Evolutionary conservation across 37 sponge, comb jelly and placozoan genomes (phyloP), one percentile per base, ranked within the genome.

Genomic region (Axinella damicornis): DNA sequence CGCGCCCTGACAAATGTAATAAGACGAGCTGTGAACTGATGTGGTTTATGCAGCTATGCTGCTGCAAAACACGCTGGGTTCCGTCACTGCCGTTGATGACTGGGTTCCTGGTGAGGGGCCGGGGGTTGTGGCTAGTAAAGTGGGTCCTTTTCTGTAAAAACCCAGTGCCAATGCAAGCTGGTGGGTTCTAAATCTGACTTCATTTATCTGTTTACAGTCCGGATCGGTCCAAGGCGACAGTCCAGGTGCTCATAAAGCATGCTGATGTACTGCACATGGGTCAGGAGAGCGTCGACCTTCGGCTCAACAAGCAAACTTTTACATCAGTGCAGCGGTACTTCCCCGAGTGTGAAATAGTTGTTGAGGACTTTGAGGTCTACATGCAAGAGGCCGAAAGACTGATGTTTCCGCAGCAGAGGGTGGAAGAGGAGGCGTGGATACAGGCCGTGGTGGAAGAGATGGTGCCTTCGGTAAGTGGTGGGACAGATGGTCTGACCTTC

Each of bases 311-410:
- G 31, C 11, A 28, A 0, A 34, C 21, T 9, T 79, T 66, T 55
- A 35, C 36, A 6, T n/a, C 57, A 20, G 86, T 90, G 30, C 81
- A 85, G 65, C 57, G 39, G 12, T 81, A 76, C 76, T 61, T 80
- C 63, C 69, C 82, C 0, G 74, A 90, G 38, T 83, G 86, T 21
- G 14, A 11, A 6, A 54, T 90, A 16, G 27, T 90, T 1, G 53
- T 85, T 20, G 33, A 41, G 16, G 53, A 85, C 35, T 41, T 90
- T 62, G 91, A 90, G 71, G 63, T 35, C 18, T 71, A 70, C 65
- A 77, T 90, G 25, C 80, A 90, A 58, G 33, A 31, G 69, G 86
- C 86, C 5, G 91, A 90, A 61, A 71, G 33, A 6, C 22, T 69
- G 63, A 85, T 85, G 77, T 76, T 74, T 41, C 80, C 80, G 0